Percentiles rank a stretch among this genome's conserved stretches.
phyloP scores from a whole-genome alignment of 1,140 invertebrate genomes.

The Drosophila equinoxialis region DNA sequence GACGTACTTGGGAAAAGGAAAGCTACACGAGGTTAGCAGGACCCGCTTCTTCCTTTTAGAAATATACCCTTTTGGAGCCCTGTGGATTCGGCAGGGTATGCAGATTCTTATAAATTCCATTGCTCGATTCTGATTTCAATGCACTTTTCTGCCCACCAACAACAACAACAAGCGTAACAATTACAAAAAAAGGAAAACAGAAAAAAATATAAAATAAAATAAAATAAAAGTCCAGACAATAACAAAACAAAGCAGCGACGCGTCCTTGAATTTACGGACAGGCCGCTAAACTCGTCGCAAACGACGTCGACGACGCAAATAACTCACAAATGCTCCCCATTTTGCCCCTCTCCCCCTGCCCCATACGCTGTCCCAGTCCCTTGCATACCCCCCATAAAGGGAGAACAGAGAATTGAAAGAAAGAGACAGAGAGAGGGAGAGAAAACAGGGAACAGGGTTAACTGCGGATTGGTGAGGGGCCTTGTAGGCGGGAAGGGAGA shows the following conservation, averaged over 20 bases:
- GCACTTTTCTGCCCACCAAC: constrained; percentile 47
- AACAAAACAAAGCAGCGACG: constrained; percentile 70
- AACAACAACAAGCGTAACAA: constrained; percentile 27
- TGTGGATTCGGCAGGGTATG: not conserved
- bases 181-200: constrained; percentile 51
- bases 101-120: constrained; percentile 50
- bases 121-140: constrained; percentile 65
- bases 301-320: constrained; percentile 57
- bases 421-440: too few species aligned
- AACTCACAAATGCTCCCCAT: constrained; percentile 52
- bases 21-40: too few species aligned
- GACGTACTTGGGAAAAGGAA: too few species aligned
- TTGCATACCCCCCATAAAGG: not conserved
- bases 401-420: constrained; percentile 1
- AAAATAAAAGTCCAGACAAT: constrained; percentile 59
- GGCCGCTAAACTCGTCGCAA: constrained; percentile 69
- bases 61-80: not conserved
- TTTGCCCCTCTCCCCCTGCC: not conserved
- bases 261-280: constrained; percentile 70
- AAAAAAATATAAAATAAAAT: constrained; percentile 51
- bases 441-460: constrained; percentile 15
- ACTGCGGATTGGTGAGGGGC: not conserved
- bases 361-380: not conserved
- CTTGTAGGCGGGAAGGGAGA: not conserved
- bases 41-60: too few species aligned